phyloP scores from a whole-genome alignment of 2,113 vertebrate genomes.

The Osmerus mordax region DNA sequence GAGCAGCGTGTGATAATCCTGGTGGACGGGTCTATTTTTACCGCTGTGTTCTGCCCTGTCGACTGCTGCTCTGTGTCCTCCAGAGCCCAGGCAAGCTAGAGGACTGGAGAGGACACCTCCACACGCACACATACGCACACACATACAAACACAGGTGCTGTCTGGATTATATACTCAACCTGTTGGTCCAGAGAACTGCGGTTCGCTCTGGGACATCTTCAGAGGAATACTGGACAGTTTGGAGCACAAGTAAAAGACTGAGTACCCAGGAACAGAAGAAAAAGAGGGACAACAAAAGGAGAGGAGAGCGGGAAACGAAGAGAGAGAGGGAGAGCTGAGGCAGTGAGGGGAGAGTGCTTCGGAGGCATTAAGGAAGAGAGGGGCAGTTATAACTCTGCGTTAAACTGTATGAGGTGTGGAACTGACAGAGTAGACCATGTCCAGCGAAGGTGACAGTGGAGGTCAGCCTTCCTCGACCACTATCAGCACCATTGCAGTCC shows the following conservation, averaged over 20 bases:
- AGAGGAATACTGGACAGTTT: not conserved
- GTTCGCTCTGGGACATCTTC: not conserved
- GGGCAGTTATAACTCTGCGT: not conserved
- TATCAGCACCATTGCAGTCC: slow-evolving; percentile 81
- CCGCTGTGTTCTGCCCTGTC: slow-evolving; percentile 78
- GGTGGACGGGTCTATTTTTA: slow-evolving; percentile 87
- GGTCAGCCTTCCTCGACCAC: slow-evolving; percentile 75
- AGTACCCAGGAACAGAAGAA: not conserved
- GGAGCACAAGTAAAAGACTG: not conserved
- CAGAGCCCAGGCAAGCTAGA: slow-evolving; percentile 29
- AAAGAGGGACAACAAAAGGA: too few relatives aligned
- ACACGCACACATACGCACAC: too few relatives aligned
- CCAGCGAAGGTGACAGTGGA: slow-evolving; percentile 50
- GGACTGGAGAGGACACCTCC: slow-evolving; percentile 4
- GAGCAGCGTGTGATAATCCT: slow-evolving; percentile 80
- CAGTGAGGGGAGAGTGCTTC: not conserved
- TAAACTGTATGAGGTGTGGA: slow-evolving; percentile 23
- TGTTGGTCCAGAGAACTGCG: not conserved
- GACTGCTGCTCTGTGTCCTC: slow-evolving; percentile 60
- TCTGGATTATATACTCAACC: not conserved
- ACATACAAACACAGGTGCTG: too few relatives aligned
- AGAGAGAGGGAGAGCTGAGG: not conserved
- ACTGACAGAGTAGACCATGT: slow-evolving; percentile 61
- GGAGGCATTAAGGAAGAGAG: not conserved
- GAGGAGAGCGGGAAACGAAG: not conserved